Percentiles rank a stretch among this genome's conserved stretches.
These are phyloP conservation scores for Campylomormyrus tamandua DNA, from an alignment of 2,113 vertebrate genomes.

Conservation along the genomic window DNA sequence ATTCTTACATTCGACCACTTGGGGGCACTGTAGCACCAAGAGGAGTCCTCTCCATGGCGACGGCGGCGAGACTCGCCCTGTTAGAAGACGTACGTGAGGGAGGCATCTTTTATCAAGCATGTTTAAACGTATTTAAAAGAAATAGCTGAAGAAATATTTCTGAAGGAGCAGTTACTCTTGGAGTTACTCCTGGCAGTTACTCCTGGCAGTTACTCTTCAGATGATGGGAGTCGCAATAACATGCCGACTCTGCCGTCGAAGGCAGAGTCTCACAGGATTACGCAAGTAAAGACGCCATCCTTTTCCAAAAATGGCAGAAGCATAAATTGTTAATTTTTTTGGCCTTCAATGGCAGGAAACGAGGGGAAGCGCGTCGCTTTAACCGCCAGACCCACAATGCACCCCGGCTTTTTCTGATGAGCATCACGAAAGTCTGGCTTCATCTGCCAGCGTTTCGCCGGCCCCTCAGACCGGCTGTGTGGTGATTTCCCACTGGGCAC, in stretches of 20 bases:
- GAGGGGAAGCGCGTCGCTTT: neutral
- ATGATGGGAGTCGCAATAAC: neutral
- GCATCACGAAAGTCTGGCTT: neutral
- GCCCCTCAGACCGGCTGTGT: neutral
- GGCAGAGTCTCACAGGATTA: neutral
- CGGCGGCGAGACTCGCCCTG: neutral
- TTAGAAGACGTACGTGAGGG: neutral
- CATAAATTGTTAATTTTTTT: neutral
- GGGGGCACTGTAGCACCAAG: slow-evolving; percentile 44
- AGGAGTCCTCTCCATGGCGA: neutral
- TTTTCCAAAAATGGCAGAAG: neutral
- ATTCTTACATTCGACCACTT: slow-evolving; percentile 23
- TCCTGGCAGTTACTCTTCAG: neutral
- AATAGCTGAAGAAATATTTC: neutral
- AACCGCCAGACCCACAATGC: neutral
- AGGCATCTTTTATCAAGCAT: slow-evolving; percentile 2
- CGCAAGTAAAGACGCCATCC: neutral
- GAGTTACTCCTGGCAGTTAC: neutral
- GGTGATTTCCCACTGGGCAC: slow-evolving; percentile 8
- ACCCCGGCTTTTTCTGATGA: neutral
- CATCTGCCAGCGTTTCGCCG: neutral
- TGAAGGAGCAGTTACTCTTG: neutral
- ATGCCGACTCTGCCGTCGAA: neutral
- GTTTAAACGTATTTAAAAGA: neutral
- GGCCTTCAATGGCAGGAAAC: neutral